Base-by-base conservation (phyloP, 2,113 vertebrate species). In the Pachypanchax playfairii region DNA sequence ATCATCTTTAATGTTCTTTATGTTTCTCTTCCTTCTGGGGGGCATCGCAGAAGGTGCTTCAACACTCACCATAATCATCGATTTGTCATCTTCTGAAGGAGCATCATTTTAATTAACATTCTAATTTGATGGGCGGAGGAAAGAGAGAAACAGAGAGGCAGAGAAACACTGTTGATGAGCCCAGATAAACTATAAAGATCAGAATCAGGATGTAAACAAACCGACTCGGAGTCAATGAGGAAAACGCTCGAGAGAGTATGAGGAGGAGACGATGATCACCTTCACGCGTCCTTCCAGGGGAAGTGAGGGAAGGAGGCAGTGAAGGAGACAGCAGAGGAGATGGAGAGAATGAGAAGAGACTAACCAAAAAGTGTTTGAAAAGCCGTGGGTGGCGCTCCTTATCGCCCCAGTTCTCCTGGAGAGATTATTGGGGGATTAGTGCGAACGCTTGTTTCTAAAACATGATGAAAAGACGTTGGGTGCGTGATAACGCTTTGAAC, bases 391-490 rank as follows among this genome's bases (percentile, higher is more conserved):
- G 91, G 92, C 88, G 74, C 64, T 77, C 48, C 87, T 92, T 93
- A 93, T 93, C 92, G 66, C 58, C 82, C 73, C 79, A 87, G 89
- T 91, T 91, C 90, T 92, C 90, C 89, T 90, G 90, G 80, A 91
- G 89, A 92, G 92, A 93, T 93, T 93, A 93, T 86, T 90, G 87
- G 82, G 88, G 92, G 91, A 92, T 93, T 92, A 92, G 87, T 85
- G 87, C 85, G 76, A 86, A 92, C 80, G 89, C 89, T 92, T 93
- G 92, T 93, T 93, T 91, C 91, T 92, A 92, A 92, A 92, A 92
- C 91, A 93, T 91, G 91, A 93, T 92, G 91, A 93, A 92, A 91
- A 92, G 90, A 89, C 90, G 85, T 85, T 87, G 48, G 51, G 84
- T 10, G 75, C 49, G 77, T 82, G 91, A 92, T 92, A 92, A 91